Base-by-base conservation (phyloP, 1,140 invertebrate genomes). In the Anthonomus grandis region DNA sequence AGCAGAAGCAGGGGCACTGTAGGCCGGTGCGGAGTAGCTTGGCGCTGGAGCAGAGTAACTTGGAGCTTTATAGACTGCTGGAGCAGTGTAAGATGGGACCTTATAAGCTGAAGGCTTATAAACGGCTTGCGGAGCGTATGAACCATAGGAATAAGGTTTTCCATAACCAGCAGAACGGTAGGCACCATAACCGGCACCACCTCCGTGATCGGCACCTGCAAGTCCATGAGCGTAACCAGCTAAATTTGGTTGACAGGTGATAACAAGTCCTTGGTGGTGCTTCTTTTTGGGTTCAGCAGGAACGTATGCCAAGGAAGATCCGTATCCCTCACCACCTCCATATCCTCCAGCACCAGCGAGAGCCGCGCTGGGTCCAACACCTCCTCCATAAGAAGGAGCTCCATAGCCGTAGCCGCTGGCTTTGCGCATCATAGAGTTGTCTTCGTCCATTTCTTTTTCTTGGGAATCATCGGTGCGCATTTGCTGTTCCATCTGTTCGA, bases 231-330 rank as follows among this genome's bases (percentile, higher is more conserved):
- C 65, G 45, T 72, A 72, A 15, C 71, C 71, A 12, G 68, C 70
- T 24, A 72, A 62, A 38, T 66, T 67, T 8, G 71, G 71, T 60
- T 72, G 70, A 34, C 71, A 73, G 4, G 70, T 73, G 13, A 73
- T 72, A 5, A 72, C 69, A 8, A 73, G 44, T 6, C 70, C 71
- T 50, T 57, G 64, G 36, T 70, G 67, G 10, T 22, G 61, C 15
- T 46, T 50, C 17, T 54, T 60, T 17, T 60, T 52, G n/a, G 22
- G 41, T 34, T 50, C 49, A 4, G 47, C 46, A 21, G 53, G 59
- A 2, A 50, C 48, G 19, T 36, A 56, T 17, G 19, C 9, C 9
- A 48, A 27, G 9, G 56, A 27, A 10, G 41, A 6, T 5, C 25
- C 37, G 15, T 44, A 36, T 13, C 18, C 17, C 1, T 4, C 9